Evolutionary conservation across 2,888 invertebrate species (phyloP).

Genomic region (Liopterus haemorrhoidalis): DNA sequence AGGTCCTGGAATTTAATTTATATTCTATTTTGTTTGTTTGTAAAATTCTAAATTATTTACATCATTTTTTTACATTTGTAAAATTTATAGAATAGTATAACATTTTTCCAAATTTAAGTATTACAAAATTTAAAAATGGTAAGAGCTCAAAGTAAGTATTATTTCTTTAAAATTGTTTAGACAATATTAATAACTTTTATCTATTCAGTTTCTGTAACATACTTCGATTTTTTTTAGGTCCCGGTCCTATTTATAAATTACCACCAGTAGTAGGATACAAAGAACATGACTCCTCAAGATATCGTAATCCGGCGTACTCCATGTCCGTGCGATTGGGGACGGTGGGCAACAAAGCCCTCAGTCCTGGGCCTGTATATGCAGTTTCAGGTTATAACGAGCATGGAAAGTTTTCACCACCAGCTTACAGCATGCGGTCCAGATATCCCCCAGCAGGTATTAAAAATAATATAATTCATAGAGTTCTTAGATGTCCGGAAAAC

Average conservation of each 20-base stretch:
- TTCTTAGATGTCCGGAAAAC: too few relatives aligned
- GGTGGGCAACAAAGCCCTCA: conserved; percentile 31
- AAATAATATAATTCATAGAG: too few relatives aligned
- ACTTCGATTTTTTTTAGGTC: conserved; percentile 46
- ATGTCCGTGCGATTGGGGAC: conserved; percentile 47
- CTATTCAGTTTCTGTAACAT: not conserved
- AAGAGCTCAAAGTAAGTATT: conserved; percentile 4
- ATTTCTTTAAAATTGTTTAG: not conserved
- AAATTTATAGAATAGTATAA: not conserved
- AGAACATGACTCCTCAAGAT: conserved; percentile 56
- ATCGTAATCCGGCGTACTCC: conserved; percentile 59
- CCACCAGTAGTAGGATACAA: conserved; percentile 57
- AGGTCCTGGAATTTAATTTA: too few relatives aligned
- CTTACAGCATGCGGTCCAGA: conserved; percentile 43
- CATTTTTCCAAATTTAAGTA: not conserved
- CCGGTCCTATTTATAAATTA: conserved; percentile 61
- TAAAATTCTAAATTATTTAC: not conserved
- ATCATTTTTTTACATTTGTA: not conserved
- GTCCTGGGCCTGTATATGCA: conserved; percentile 48
- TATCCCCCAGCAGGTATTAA: too few relatives aligned
- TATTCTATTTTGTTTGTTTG: too few relatives aligned
- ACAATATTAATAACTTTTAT: not conserved
- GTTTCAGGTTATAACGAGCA: conserved; percentile 48
- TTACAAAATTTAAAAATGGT: conserved; percentile 3
- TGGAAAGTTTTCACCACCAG: conserved; percentile 49